Evolutionary conservation across 2,888 invertebrate species (phyloP), one percentile per base, ranked within the genome.

Genomic region (Chorisops tibialis): DNA sequence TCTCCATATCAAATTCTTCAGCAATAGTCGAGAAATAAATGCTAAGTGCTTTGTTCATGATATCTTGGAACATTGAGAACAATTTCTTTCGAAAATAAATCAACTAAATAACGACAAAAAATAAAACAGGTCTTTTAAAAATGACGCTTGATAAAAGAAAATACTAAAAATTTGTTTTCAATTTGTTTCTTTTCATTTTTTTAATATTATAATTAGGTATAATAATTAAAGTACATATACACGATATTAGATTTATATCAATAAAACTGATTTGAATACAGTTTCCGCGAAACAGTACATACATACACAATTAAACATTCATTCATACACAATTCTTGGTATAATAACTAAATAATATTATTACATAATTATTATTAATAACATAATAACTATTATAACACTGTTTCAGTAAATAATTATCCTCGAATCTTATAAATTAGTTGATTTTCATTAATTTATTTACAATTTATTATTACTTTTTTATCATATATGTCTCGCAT

Each of bases 361-460:
- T 43, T 56, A 30, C 56, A 43, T 56, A 14, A 6, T 14, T n/a
- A 56, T 9, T 56, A 56, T 14, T 14, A 37, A 54, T 50, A 35
- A n/a, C n/a, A 50, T 54, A 54, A 54, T 56, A 43, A 30, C 56
- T 19, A 43, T 56, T 45, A 56, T 56, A 56, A 56, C 56, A 56
- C 56, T 56, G 45, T 56, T 45, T 18, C 56, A 56, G 56, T 30
- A 30, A 30, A 16, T 2, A 18, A 41, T 14, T 41, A 41, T 41
- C 18, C 41, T 5, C 41, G 3, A 41, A 16, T 41, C 16, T 41
- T 41, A 16, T 41, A 41, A 16, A 12, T 41, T 41, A 41, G 12
- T 12, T 16, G 5, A 18, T 12, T 41, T 41, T 12, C 18, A 18
- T 41, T 4, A 22, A n/a, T 19, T 39, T 54, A 21, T 41, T 39